Evolutionary conservation across 2,113 vertebrate species (phyloP).

Genomic region (Aramus guarauna): DNA sequence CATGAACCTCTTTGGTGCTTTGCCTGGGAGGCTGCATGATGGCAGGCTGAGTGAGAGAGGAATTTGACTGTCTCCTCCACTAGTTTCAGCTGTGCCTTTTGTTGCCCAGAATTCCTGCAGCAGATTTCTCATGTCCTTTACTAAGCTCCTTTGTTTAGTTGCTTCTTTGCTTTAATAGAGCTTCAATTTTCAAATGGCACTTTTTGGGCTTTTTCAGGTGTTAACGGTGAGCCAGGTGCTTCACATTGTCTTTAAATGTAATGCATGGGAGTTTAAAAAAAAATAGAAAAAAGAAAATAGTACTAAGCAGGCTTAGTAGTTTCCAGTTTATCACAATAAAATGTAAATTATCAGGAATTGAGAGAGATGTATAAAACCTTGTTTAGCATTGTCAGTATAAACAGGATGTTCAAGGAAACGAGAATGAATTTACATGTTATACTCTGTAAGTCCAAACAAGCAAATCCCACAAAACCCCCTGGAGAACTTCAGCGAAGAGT

Average conservation of each 20-base stretch:
- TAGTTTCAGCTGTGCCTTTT: not conserved
- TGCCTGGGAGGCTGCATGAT: accelerated
- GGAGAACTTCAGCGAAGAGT: not conserved
- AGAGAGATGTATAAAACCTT: not conserved
- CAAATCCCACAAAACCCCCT: not conserved
- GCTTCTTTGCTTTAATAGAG: not conserved
- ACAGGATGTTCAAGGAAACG: not conserved
- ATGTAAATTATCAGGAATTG: not conserved
- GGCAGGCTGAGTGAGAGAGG: not conserved
- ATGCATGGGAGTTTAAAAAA: not conserved
- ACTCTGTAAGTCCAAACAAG: not conserved
- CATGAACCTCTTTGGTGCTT: not conserved
- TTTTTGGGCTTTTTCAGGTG: not conserved
- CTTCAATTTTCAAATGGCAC: not conserved
- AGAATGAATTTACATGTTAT: not conserved
- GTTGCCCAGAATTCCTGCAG: not conserved
- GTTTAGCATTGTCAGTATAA: not conserved
- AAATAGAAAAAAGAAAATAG: no score
- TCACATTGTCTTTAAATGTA: not conserved
- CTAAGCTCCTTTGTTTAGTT: not conserved
- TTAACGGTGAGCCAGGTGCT: not conserved
- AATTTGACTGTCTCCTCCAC: not conserved
- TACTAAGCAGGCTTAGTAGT: not conserved
- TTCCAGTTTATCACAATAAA: not conserved
- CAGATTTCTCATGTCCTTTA: not conserved